phyloP scores from a whole-genome alignment of 2,797 vertebrate species.

The Hemitrygon akajei region DNA sequence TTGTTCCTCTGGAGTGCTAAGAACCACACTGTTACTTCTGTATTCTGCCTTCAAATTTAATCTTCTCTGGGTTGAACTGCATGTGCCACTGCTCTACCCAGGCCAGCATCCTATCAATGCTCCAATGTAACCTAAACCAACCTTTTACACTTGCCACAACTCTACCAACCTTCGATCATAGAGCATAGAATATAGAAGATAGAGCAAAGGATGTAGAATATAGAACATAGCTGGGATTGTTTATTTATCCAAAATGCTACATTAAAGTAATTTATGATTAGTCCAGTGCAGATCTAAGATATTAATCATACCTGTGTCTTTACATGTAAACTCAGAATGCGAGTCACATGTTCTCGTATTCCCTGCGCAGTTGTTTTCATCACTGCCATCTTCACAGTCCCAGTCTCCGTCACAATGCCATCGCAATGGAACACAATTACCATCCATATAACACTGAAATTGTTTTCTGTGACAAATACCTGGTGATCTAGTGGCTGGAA shows the following conservation, averaged over 20 bases:
- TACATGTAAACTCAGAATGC: slow-evolving; percentile 91
- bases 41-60: no score
- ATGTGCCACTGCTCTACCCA: no score
- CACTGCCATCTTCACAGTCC: slow-evolving; percentile 91
- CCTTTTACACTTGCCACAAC: no score
- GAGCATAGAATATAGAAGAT: no score
- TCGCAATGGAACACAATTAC: slow-evolving; percentile 82
- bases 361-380: slow-evolving; percentile 83
- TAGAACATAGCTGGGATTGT: not conserved
- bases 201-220: no score
- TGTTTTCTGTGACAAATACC: slow-evolving; percentile 77
- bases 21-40: no score
- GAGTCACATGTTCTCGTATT: slow-evolving; percentile 78
- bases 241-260: not conserved
- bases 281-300: not conserved
- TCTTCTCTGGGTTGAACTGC: no score
- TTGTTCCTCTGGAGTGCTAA: no score
- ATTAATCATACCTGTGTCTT: slow-evolving; percentile 68
- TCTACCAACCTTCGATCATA: no score
- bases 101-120: no score
- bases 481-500: slow-evolving; percentile 67
- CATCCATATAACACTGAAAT: slow-evolving; percentile 82
- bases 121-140: no score
- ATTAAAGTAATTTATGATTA: not conserved
- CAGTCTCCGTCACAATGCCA: slow-evolving; percentile 95